Evolutionary conservation across 2,113 vertebrate species (phyloP).

Genomic region (Saimiri boliviensis): DNA sequence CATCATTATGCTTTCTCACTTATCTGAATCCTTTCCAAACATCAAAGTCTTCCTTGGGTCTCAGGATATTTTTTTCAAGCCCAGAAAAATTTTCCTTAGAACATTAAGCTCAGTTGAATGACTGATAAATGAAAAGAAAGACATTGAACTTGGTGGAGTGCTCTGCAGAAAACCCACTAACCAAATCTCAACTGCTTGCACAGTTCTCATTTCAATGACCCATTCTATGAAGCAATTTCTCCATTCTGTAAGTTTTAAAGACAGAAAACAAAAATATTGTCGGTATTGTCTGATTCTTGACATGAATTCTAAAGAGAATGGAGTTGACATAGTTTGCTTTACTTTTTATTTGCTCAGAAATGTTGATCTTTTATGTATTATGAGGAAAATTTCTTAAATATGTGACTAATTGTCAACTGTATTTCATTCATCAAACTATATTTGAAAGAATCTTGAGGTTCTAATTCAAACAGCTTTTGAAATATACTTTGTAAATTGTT

Average conservation of each 20-base stretch:
- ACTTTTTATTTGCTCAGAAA: not conserved
- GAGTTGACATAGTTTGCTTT: not conserved
- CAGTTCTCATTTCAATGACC: not conserved
- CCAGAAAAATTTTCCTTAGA: not conserved
- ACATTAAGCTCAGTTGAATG: constrained; percentile 29
- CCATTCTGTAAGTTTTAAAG: not conserved
- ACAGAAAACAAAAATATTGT: not conserved
- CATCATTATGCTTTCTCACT: not conserved
- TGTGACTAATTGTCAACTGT: not conserved
- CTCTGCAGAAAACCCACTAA: not conserved
- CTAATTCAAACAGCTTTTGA: constrained; percentile 48
- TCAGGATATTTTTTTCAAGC: not conserved
- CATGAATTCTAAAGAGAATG: constrained; percentile 25
- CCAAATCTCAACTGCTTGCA: not conserved
- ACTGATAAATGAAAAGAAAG: not conserved
- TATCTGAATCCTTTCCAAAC: constrained; percentile 3
- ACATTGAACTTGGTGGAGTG: not conserved
- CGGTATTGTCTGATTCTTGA: not conserved
- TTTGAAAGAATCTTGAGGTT: constrained; percentile 17
- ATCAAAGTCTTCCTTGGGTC: not conserved
- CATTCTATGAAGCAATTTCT: not conserved
- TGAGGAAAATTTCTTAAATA: not conserved
- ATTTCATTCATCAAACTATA: constrained; percentile 19
- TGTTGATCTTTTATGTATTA: not conserved
- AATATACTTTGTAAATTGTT: constrained; percentile 41